Conservation (phyloP, 2,113 vertebrate genomes). For the Axis porcinus region DNA sequence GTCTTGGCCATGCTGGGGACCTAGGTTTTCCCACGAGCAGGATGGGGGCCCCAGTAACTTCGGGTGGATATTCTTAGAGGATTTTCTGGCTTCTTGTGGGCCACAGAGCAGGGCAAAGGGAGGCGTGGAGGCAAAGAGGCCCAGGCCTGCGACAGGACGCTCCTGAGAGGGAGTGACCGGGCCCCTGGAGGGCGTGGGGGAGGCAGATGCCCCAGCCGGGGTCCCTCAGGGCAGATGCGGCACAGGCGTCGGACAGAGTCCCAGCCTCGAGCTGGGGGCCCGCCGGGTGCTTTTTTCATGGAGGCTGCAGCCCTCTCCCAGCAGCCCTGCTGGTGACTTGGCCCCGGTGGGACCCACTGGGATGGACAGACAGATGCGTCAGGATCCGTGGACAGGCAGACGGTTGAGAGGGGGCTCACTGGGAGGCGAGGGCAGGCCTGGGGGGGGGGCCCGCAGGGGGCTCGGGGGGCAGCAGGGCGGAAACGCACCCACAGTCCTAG, state of each 20-base stretch:
- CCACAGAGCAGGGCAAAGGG: not conserved
- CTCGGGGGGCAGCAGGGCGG: fast-evolving
- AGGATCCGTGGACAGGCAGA: not conserved
- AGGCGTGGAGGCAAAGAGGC: not conserved
- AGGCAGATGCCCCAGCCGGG: not conserved
- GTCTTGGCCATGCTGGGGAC: fast-evolving
- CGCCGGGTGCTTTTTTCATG: fast-evolving
- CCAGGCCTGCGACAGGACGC: fast-evolving
- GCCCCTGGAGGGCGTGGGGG: fast-evolving
- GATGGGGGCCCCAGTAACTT: not conserved
- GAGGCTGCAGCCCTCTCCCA: not conserved
- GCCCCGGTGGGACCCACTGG: not conserved
- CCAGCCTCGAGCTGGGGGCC: not conserved
- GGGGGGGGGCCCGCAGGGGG: not conserved
- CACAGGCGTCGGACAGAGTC: not conserved
- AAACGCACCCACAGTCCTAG: not conserved
- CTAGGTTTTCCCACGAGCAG: not conserved
- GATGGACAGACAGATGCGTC: not conserved
- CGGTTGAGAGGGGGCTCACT: not conserved
- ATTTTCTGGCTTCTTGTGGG: not conserved
- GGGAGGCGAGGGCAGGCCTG: too few relatives aligned
- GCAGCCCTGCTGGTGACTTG: not conserved
- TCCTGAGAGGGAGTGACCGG: fast-evolving
- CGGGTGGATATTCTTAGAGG: not conserved
- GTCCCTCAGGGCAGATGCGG: not conserved